phyloP scores from a whole-genome alignment of 2,888 invertebrate genomes.

The Tenthredo amoena region DNA sequence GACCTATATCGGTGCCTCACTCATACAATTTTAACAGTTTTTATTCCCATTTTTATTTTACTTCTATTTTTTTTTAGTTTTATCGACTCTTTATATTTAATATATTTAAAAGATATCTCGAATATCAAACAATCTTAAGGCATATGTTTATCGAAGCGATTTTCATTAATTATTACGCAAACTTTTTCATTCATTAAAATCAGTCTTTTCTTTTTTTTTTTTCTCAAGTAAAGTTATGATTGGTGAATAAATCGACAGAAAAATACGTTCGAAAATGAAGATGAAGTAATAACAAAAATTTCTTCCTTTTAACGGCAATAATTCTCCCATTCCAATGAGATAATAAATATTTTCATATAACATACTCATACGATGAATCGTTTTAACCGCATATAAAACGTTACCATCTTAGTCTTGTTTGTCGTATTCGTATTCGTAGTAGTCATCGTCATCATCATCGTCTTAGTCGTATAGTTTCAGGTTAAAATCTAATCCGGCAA shows the following conservation, averaged over 20 bases:
- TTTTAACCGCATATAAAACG: conserved; percentile 17
- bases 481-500: neutral
- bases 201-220: neutral
- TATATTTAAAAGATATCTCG: neutral
- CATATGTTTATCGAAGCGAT: neutral
- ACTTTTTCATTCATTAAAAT: neutral
- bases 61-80: neutral
- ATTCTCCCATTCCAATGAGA: neutral
- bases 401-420: conserved; percentile 16
- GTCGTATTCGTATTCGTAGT: neutral
- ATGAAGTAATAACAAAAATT: neutral
- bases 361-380: neutral
- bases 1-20: neutral
- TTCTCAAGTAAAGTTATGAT: no score
- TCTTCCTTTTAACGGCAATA: neutral
- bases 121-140: neutral
- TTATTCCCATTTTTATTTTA: neutral
- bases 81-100: neutral
- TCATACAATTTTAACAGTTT: neutral
- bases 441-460: neutral
- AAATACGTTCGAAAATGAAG: neutral
- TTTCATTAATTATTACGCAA: neutral
- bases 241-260: neutral
- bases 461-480: neutral
- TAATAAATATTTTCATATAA: neutral